Conservation (phyloP, 2,113 vertebrate species). For the Corythaixoides concolor region DNA sequence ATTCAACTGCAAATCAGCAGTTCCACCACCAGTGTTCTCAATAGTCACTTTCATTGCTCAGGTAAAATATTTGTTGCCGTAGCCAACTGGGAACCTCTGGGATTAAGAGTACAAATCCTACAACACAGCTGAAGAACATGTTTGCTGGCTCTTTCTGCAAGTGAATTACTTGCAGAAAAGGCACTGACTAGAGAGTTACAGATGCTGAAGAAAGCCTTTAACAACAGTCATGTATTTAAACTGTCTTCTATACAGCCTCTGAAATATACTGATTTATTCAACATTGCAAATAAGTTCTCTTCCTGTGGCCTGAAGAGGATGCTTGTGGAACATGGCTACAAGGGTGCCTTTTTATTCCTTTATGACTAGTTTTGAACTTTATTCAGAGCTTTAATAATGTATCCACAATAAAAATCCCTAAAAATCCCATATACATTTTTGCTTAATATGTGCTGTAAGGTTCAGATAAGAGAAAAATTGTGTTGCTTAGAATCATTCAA, state of each 20-base stretch:
- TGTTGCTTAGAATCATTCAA: background rate
- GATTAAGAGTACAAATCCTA: background rate
- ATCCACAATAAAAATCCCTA: background rate
- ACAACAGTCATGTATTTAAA: background rate
- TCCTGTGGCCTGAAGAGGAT: background rate
- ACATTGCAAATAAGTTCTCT: background rate
- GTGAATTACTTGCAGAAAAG: background rate
- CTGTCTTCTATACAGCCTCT: background rate
- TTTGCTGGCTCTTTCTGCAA: background rate
- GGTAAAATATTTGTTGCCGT: background rate
- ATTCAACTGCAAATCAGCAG: background rate
- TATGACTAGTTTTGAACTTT: background rate
- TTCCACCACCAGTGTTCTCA: background rate
- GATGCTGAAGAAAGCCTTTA: background rate
- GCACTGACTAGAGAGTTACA: background rate
- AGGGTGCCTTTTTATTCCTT: background rate
- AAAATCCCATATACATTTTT: background rate
- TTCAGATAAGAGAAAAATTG: conserved; percentile 32
- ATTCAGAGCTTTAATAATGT: background rate
- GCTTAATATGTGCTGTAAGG: background rate
- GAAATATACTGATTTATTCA: background rate
- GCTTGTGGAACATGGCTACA: background rate
- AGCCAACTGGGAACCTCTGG: background rate
- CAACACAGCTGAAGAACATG: background rate
- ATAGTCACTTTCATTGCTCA: background rate